phyloP scores from a whole-genome alignment of 2,888 invertebrate species.

The Drosophila falleni region DNA sequence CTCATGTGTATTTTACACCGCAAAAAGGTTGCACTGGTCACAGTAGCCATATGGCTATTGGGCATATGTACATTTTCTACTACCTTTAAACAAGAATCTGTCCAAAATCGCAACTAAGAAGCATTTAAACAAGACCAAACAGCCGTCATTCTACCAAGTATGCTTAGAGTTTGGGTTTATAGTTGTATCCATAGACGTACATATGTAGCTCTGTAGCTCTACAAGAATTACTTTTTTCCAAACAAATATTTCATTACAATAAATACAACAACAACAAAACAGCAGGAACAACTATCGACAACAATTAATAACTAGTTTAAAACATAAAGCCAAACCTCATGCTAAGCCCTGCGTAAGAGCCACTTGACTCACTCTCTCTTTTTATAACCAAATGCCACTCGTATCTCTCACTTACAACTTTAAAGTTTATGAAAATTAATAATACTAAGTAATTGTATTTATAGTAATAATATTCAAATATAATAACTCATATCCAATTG shows the following conservation, averaged over 20 bases:
- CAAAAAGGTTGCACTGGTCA: conserved; percentile 82
- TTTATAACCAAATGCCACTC: conserved; percentile 71
- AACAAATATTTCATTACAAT: conserved; percentile 10
- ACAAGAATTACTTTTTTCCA: conserved; percentile 10
- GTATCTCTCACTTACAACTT: conserved; percentile 72
- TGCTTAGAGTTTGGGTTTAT: conserved; percentile 56
- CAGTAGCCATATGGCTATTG: conserved; percentile 75
- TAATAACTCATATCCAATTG: conserved; percentile 82
- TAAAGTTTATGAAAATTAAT: conserved; percentile 34
- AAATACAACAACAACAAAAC: conserved; percentile 8
- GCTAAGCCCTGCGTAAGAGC: conserved; percentile 55
- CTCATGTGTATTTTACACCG: conserved; percentile 82
- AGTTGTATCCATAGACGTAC: conserved; percentile 38
- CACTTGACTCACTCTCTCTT: conserved; percentile 65
- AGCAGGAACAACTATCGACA: conserved; percentile 23
- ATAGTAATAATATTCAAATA: conserved; percentile 44
- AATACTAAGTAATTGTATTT: conserved; percentile 33
- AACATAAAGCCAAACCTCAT: conserved; percentile 42
- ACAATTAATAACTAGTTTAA: background rate
- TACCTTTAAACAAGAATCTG: conserved; percentile 85
- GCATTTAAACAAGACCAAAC: conserved; percentile 23
- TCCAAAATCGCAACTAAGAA: conserved; percentile 76
- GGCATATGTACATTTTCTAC: conserved; percentile 80
- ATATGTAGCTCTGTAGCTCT: conserved; percentile 23
- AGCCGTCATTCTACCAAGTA: conserved; percentile 49